Evolutionary conservation across 1,140 invertebrate genomes (phyloP).

Genomic region (Brachionus asplanchnoidis): DNA sequence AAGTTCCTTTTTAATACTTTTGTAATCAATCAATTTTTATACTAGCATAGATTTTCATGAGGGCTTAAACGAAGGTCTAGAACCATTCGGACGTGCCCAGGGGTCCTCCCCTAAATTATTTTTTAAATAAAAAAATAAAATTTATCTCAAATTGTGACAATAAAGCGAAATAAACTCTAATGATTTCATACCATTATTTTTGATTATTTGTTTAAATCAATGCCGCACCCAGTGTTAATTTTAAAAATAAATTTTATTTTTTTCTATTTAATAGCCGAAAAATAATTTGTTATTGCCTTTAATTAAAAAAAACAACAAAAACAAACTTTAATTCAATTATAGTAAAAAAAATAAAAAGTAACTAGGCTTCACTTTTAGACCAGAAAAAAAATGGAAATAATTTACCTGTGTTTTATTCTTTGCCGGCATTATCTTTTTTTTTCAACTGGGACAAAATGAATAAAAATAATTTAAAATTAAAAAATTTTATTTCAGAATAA

Average conservation of each 20-base stretch:
- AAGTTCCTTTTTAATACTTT: too few relatives aligned
- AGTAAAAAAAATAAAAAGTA: not conserved
- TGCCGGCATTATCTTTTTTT: not conserved
- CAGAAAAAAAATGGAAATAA: not conserved
- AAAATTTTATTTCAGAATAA: conserved; percentile 11
- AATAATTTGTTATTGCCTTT: too few relatives aligned
- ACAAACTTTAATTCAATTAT: not conserved
- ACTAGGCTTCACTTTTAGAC: not conserved
- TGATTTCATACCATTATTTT: not conserved
- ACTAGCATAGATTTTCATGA: too few relatives aligned
- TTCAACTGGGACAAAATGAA: not conserved
- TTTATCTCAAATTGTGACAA: too few relatives aligned
- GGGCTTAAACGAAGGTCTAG: too few relatives aligned
- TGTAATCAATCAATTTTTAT: too few relatives aligned
- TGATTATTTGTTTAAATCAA: not conserved
- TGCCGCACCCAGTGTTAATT: not conserved
- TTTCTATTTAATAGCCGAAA: too few relatives aligned
- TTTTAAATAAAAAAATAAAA: too few relatives aligned
- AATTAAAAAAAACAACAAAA: not conserved
- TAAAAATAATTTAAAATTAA: not conserved
- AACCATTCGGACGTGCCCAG: too few relatives aligned
- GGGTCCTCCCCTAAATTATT: too few relatives aligned
- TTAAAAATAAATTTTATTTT: not conserved
- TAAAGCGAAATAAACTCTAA: too few relatives aligned
- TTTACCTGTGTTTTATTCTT: conserved; percentile 16